These are phyloP conservation scores for Lithophane semibrunnea DNA, from an alignment of 2,888 invertebrate genomes.

Conservation along the genomic window DNA sequence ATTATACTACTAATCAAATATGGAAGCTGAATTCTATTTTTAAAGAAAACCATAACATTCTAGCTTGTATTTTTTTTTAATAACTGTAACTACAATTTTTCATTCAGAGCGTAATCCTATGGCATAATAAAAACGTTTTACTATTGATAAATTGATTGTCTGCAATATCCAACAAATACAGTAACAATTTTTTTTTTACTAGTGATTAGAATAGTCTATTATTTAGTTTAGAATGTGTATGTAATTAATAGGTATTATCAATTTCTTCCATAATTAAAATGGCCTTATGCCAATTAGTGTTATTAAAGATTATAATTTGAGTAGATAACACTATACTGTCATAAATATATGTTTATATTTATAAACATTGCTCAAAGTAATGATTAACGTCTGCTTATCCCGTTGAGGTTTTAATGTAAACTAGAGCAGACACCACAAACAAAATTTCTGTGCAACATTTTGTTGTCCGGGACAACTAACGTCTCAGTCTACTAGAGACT, in stretches of 20 bases:
- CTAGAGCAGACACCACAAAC: too few species aligned
- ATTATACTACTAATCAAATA: background rate
- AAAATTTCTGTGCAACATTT: too few species aligned
- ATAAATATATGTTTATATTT: background rate
- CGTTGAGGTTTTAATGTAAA: background rate
- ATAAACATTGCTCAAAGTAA: background rate
- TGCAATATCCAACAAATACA: background rate
- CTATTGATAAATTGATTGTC: background rate
- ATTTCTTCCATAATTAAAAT: conserved; percentile 20
- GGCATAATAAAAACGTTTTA: background rate
- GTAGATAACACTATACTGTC: conserved; percentile 4
- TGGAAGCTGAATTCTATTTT: background rate
- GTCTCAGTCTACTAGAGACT: too few species aligned
- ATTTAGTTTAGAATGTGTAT: background rate
- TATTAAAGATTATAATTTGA: background rate
- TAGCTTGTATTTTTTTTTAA: background rate
- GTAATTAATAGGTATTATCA: conserved; percentile 19
- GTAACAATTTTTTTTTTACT: too few species aligned
- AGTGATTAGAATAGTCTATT: background rate
- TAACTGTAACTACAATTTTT: background rate
- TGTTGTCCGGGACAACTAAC: too few species aligned
- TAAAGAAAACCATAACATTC: background rate
- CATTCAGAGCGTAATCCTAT: background rate
- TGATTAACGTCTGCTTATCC: background rate
- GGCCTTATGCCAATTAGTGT: conserved; percentile 15